phyloP scores from a whole-genome alignment of 2,797 vertebrate genomes.

The Meda fulgida region DNA sequence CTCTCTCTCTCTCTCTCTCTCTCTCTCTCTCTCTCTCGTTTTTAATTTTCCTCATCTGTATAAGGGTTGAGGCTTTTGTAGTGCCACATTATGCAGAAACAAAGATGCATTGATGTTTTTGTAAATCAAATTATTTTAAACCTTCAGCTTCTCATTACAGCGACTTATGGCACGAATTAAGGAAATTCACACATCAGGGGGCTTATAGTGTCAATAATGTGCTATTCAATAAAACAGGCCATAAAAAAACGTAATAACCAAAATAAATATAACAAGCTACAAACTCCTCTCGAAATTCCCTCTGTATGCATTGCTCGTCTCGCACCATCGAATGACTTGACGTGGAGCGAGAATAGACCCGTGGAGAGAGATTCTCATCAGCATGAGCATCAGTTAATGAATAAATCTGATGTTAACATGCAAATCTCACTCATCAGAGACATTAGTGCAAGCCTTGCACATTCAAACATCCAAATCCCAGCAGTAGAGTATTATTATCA shows the following conservation, averaged over 20 bases:
- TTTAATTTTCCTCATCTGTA: neutral
- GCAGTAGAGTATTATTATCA: conserved; percentile 20
- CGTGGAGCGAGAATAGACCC: neutral
- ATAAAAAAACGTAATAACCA: neutral
- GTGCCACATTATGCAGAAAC: neutral
- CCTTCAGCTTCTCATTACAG: neutral
- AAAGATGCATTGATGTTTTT: conserved; percentile 21
- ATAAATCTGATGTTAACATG: conserved; percentile 36
- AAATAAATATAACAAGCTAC: conserved; percentile 18
- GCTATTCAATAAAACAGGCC: neutral
- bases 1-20: neutral
- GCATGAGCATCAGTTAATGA: conserved; percentile 26
- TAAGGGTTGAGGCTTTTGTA: neutral
- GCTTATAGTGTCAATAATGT: conserved; percentile 20
- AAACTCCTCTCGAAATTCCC: neutral
- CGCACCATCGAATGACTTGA: neutral
- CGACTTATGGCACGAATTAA: conserved; percentile 2
- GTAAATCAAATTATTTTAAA: neutral
- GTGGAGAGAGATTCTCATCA: conserved; percentile 27
- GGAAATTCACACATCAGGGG: conserved; percentile 10
- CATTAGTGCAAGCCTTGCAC: neutral
- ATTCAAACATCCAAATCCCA: neutral
- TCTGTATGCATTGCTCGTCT: neutral
- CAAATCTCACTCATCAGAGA: conserved; percentile 30
- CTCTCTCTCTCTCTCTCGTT: neutral